A percentile compares a stretch with the other conserved stretches of the same genome.
Conservation (phyloP, 2,888 invertebrate species). For the Alloscopus bannaensis region DNA sequence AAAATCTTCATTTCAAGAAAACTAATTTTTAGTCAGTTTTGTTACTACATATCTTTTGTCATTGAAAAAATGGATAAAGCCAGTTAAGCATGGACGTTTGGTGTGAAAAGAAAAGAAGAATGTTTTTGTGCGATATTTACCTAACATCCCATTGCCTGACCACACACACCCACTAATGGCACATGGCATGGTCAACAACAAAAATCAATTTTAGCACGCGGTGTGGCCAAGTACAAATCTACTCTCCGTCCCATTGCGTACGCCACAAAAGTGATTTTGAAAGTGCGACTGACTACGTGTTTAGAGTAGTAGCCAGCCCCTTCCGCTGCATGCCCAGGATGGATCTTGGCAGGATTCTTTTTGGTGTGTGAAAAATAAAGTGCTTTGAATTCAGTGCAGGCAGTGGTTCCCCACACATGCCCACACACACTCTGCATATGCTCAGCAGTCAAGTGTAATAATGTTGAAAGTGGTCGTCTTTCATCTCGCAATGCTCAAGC, state of each 20-base stretch:
- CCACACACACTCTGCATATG: slow-evolving; percentile 18
- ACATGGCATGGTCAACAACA: too few species aligned
- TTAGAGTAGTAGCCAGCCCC: slow-evolving; percentile 56
- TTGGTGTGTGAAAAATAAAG: slow-evolving; percentile 60
- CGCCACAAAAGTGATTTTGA: slow-evolving; percentile 40
- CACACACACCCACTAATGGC: too few species aligned
- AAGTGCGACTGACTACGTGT: slow-evolving; percentile 63
- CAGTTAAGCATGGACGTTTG: too few species aligned
- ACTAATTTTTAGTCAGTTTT: too few species aligned
- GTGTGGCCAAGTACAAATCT: too few species aligned
- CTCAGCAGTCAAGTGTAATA: slow-evolving; percentile 22
- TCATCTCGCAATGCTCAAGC: background rate
- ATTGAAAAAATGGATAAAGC: too few species aligned
- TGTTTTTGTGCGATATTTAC: too few species aligned
- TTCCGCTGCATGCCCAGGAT: slow-evolving; percentile 60
- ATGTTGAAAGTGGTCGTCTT: slow-evolving; percentile 7
- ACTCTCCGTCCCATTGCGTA: slow-evolving; percentile 10
- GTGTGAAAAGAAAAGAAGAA: too few species aligned
- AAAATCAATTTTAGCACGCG: too few species aligned
- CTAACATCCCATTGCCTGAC: too few species aligned
- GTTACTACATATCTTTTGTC: too few species aligned
- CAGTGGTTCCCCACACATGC: slow-evolving; percentile 38
- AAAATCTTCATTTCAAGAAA: too few species aligned
- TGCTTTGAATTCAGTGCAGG: slow-evolving; percentile 25
- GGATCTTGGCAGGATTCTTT: slow-evolving; percentile 60